Evolutionary conservation across 2,888 invertebrate species (phyloP).

Genomic region (Brachypterus glaber): DNA sequence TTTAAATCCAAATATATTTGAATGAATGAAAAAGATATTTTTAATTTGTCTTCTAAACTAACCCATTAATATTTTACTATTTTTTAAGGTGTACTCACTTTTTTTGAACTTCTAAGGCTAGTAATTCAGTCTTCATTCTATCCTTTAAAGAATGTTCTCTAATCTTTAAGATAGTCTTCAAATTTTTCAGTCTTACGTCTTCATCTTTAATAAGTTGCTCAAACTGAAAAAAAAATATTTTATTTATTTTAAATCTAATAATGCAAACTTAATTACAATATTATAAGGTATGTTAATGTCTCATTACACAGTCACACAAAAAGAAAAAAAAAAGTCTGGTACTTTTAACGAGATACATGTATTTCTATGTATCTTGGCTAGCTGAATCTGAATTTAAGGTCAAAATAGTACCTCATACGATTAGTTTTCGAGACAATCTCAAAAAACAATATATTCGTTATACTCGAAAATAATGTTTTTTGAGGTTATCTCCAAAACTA

Average conservation of each 20-base stretch:
- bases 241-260: too few relatives aligned
- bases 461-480: too few relatives aligned
- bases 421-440: too few relatives aligned
- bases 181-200: conserved; percentile 54
- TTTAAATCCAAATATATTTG: conserved; percentile 1
- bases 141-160: conserved; percentile 58
- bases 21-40: neutral
- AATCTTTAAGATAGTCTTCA: conserved; percentile 54
- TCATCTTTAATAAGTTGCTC: conserved; percentile 59
- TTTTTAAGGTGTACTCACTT: too few relatives aligned
- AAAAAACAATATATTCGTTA: too few relatives aligned
- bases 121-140: conserved; percentile 54
- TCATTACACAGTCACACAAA: too few relatives aligned
- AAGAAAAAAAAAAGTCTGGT: too few relatives aligned
- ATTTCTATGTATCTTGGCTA: too few relatives aligned
- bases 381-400: too few relatives aligned
- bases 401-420: too few relatives aligned
- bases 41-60: neutral
- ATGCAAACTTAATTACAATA: conserved; percentile 1
- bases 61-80: neutral
- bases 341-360: too few relatives aligned
- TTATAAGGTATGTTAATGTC: neutral
- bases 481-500: too few relatives aligned
- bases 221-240: conserved; percentile 36
- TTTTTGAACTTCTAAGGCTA: conserved; percentile 58